Evolutionary conservation across 2,113 vertebrate genomes (phyloP).

Genomic region (Erpornis zantholeuca): DNA sequence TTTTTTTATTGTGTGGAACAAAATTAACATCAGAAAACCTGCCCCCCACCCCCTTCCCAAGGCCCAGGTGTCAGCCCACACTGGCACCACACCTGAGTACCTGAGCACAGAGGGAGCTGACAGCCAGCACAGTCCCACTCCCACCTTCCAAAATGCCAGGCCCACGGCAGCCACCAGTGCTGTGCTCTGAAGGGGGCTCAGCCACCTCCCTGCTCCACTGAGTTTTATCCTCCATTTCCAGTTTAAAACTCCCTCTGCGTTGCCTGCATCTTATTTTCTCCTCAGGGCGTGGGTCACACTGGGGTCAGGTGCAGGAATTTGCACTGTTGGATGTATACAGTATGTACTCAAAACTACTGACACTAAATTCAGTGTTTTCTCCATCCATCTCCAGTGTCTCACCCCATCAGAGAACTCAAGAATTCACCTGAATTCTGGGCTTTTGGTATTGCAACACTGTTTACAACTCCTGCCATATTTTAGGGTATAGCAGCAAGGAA

Average conservation of each 20-base stretch:
- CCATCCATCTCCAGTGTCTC: no score
- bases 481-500: not conserved
- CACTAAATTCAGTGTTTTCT: no score
- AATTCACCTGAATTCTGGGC: not conserved
- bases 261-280: not conserved
- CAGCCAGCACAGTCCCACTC: accelerated
- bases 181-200: not conserved
- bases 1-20: not conserved
- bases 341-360: accelerated
- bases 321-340: accelerated
- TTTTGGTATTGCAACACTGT: accelerated
- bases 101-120: not conserved
- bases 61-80: accelerated
- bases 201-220: not conserved
- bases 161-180: not conserved
- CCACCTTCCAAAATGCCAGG: not conserved
- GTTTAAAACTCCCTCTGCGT: not conserved
- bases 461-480: not conserved
- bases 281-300: accelerated
- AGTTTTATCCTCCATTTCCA: not conserved
- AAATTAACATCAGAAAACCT: not conserved
- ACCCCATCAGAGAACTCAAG: not conserved
- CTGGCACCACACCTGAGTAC: not conserved
- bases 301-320: not conserved
- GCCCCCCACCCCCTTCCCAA: accelerated